Percentiles rank a stretch among this genome's conserved stretches.
These are phyloP conservation scores for Pollenia griseotomentosa DNA, from an alignment of 2,888 invertebrate species.

Conservation along the genomic window DNA sequence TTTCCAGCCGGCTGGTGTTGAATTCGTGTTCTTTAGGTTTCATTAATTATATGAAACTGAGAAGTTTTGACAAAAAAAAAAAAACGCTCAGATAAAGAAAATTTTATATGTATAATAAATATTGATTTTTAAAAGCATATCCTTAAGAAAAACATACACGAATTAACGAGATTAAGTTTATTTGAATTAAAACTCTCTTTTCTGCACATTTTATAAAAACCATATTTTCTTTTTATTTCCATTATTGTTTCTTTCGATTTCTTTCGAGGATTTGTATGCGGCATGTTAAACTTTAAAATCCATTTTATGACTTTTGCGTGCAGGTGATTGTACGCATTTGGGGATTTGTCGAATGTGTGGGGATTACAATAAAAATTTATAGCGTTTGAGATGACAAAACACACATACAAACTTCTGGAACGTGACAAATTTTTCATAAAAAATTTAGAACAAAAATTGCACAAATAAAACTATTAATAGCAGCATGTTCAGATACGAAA, in stretches of 20 bases:
- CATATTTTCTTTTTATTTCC: background rate
- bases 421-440: constrained; percentile 52
- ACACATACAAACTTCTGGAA: constrained; percentile 18
- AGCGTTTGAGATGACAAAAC: constrained; percentile 46
- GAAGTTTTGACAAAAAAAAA: too few species aligned
- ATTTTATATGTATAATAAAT: too few species aligned
- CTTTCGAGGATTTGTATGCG: constrained; percentile 43
- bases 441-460: background rate
- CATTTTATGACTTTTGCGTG: constrained; percentile 67
- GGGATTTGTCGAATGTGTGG: constrained; percentile 56
- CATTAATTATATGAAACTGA: too few species aligned
- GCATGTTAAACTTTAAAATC: constrained; percentile 64
- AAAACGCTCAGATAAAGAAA: too few species aligned
- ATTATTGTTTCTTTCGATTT: background rate
- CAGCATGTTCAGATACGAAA: too few species aligned
- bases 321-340: constrained; percentile 67
- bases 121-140: too few species aligned
- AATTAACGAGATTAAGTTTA: too few species aligned
- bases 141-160: too few species aligned
- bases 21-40: too few species aligned
- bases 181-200: background rate
- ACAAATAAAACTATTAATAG: too few species aligned
- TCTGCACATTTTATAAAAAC: background rate
- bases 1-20: too few species aligned
- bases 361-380: constrained; percentile 58